Evolutionary conservation across 2,888 invertebrate species (phyloP).

Genomic region (Aphodius sticticus): DNA sequence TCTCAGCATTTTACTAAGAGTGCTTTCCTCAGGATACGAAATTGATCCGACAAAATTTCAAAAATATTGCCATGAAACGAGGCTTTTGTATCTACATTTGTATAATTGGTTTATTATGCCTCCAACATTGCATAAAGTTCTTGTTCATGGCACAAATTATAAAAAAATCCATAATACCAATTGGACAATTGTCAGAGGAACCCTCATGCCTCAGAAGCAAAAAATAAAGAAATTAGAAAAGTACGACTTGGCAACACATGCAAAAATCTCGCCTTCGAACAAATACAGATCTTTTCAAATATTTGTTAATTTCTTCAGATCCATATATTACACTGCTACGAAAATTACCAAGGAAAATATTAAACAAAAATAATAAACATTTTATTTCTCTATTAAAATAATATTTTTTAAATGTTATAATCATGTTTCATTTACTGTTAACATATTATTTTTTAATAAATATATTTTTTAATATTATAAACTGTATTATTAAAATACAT

Average conservation of each 20-base stretch:
- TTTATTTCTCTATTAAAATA: too few relatives aligned
- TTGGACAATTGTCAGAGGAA: slow-evolving; percentile 24
- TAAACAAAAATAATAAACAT: too few relatives aligned
- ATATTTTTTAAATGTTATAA: too few relatives aligned
- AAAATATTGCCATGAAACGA: background rate
- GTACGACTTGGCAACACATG: slow-evolving; percentile 1
- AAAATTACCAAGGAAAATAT: slow-evolving; percentile 11
- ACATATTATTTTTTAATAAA: too few relatives aligned
- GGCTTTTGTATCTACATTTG: slow-evolving; percentile 12
- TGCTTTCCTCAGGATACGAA: slow-evolving; percentile 7
- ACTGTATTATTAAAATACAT: too few relatives aligned
- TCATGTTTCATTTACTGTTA: too few relatives aligned
- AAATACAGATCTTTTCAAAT: background rate
- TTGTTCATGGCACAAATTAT: slow-evolving; percentile 11
- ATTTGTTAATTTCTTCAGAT: slow-evolving; percentile 13
- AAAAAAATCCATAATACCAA: background rate
- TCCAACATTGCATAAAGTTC: slow-evolving; percentile 20
- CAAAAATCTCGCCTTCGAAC: slow-evolving; percentile 1
- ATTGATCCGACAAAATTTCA: slow-evolving; percentile 4
- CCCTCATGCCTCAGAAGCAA: slow-evolving; percentile 17
- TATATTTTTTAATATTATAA: too few relatives aligned
- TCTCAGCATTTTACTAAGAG: background rate
- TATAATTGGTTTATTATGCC: slow-evolving; percentile 21
- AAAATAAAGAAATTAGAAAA: slow-evolving; percentile 21
- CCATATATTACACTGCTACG: slow-evolving; percentile 13